phyloP scores from a whole-genome alignment of 2,113 vertebrate species.

The Dolichallabes microphthalmus region DNA sequence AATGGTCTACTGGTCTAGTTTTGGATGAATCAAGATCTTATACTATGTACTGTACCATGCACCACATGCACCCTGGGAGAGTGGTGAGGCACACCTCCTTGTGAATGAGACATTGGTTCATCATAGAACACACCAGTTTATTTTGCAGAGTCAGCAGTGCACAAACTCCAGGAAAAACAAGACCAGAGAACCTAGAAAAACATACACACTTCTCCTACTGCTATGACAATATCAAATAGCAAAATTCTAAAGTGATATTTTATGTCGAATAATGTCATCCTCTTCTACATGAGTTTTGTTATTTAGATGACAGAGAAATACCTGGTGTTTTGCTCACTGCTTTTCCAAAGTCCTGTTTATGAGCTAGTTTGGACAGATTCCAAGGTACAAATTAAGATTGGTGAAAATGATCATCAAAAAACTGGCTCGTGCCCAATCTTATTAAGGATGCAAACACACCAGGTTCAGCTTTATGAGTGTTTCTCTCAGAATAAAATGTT shows the following conservation, averaged over 20 bases:
- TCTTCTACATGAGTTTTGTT: conserved; percentile 1
- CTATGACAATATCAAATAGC: conserved; percentile 6
- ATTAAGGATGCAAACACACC: conserved; percentile 14
- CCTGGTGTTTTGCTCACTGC: background rate
- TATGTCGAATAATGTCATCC: background rate
- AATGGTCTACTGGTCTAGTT: too few relatives aligned
- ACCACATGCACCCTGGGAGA: too few relatives aligned
- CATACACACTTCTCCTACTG: background rate
- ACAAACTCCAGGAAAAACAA: background rate
- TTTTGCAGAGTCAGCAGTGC: background rate
- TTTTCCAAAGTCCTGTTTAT: conserved; percentile 12
- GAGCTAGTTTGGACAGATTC: conserved; percentile 34
- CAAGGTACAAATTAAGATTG: conserved; percentile 16
- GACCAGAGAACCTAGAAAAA: background rate
- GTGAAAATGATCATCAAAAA: conserved; percentile 23
- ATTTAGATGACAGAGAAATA: background rate
- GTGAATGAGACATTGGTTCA: background rate
- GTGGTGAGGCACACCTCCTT: background rate
- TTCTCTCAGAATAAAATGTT: background rate
- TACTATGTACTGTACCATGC: background rate
- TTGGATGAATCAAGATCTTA: background rate
- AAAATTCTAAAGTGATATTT: background rate
- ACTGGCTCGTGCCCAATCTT: conserved; percentile 8
- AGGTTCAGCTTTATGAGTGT: background rate
- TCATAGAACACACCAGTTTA: background rate